Evolutionary conservation across 2,797 vertebrate species (phyloP), one percentile per base, ranked within the genome.

Genomic region (Fistularia commersonii): DNA sequence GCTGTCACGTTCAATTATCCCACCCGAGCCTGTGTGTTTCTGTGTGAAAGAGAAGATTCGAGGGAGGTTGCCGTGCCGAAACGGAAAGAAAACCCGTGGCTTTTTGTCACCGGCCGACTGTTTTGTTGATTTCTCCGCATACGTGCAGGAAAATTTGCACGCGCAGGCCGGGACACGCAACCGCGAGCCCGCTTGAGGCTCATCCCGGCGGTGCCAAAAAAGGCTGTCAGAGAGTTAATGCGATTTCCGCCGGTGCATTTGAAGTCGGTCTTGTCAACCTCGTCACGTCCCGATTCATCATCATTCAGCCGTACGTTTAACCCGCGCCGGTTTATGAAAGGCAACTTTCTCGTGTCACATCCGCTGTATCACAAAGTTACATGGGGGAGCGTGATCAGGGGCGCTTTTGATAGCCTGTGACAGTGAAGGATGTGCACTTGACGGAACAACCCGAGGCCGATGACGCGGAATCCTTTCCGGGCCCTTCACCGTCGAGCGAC

Each of bases 1-100:
- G 50, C 78, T 79, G 82, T 78, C 82, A 80, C 81, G 79, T 75
- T 76, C 75, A 74, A 79, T 84, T 82, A 76, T 64, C 57, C 48
- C 57, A 69, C 51, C 72, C 36, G 65, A 66, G 80, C 44, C 71
- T 57, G 52, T 42, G 69, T 57, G 62, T 67, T 73, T 75, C 63
- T 64, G 53, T 56, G 67, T 41, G 64, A 53, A 68, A 48, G 62
- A 50, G 5, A 50, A 39, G 23, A 15, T 39, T 13, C 43, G 49
- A 43, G 36, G 57, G 57, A 37, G 36, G 43, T n/a, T 35, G 45
- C 45, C 14, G 45, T 12, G 34, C 15, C 41, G n/a, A 48, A 23
- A 57, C 46, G 35, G 23, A 36, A n/a, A 56, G 46, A 31, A 38
- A n/a, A n/a, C n/a, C n/a, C n/a, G n/a, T n/a, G n/a, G n/a, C n/a